phyloP scores from a whole-genome alignment of 2,113 vertebrate species.

The Pseudorhombus dupliciocellatus region DNA sequence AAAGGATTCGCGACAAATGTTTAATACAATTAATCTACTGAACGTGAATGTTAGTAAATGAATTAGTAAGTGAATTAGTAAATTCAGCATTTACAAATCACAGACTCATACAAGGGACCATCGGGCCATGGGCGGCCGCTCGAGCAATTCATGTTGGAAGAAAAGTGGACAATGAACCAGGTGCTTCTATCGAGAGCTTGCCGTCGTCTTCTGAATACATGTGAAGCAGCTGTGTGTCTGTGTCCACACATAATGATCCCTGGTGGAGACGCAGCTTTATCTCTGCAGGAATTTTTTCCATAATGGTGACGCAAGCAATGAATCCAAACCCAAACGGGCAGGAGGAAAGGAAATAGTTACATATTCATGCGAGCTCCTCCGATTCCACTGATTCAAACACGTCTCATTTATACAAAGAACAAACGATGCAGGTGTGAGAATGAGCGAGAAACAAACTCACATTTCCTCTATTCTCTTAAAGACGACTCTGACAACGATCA shows the following conservation, averaged over 20 bases:
- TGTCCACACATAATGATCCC: too few relatives aligned
- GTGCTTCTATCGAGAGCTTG: background rate
- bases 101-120: too few relatives aligned
- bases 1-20: too few relatives aligned
- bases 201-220: background rate
- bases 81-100: too few relatives aligned
- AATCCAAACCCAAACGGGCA: background rate
- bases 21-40: too few relatives aligned
- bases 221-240: background rate
- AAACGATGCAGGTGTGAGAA: slow-evolving; percentile 18
- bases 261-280: too few relatives aligned
- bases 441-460: slow-evolving; percentile 8
- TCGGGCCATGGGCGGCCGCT: too few relatives aligned
- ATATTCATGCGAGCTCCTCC: slow-evolving; percentile 20
- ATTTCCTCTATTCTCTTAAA: slow-evolving; percentile 36
- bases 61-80: too few relatives aligned
- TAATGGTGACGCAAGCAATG: slow-evolving; percentile 2
- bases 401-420: slow-evolving; percentile 24
- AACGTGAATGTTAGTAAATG: too few relatives aligned
- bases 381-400: slow-evolving; percentile 5
- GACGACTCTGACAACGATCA: slow-evolving; percentile 30
- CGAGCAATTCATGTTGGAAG: too few relatives aligned
- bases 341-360: slow-evolving; percentile 13
- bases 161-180: background rate
- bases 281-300: background rate